These are phyloP conservation scores for Bellardia bayeri DNA, from an alignment of 2,888 invertebrate genomes.

Conservation along the genomic window DNA sequence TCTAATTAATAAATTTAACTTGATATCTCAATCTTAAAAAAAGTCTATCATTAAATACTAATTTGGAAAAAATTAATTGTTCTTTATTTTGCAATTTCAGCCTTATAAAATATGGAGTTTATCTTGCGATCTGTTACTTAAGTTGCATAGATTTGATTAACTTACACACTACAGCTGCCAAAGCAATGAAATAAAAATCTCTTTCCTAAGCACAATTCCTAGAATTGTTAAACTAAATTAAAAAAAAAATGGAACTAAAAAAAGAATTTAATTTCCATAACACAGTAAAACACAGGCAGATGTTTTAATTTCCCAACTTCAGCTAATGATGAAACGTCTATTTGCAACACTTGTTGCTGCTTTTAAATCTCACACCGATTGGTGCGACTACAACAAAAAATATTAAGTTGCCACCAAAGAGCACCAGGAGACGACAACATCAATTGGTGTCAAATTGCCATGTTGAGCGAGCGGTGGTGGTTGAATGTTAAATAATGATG, in stretches of 20 bases:
- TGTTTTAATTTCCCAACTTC: slow-evolving; percentile 24
- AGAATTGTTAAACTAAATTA: slow-evolving; percentile 19
- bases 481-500: slow-evolving; percentile 40
- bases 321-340: neutral
- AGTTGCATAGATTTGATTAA: neutral
- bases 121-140: neutral
- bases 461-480: slow-evolving; percentile 11
- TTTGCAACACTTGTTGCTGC: slow-evolving; percentile 62
- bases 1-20: too few species aligned
- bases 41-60: too few species aligned
- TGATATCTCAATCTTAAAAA: too few species aligned
- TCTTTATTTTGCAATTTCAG: too few species aligned
- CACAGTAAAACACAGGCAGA: slow-evolving; percentile 31
- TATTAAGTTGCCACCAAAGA: slow-evolving; percentile 64
- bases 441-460: slow-evolving; percentile 62
- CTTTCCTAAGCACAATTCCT: slow-evolving; percentile 9
- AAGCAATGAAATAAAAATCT: neutral
- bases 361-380: slow-evolving; percentile 56
- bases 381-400: slow-evolving; percentile 43
- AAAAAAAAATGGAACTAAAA: neutral
- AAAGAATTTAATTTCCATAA: slow-evolving; percentile 14
- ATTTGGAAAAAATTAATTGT: too few species aligned
- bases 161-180: neutral
- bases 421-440: slow-evolving; percentile 22
- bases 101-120: too few species aligned